Base-by-base conservation (phyloP, 1,140 invertebrate species). In the Brachionus angularis region DNA sequence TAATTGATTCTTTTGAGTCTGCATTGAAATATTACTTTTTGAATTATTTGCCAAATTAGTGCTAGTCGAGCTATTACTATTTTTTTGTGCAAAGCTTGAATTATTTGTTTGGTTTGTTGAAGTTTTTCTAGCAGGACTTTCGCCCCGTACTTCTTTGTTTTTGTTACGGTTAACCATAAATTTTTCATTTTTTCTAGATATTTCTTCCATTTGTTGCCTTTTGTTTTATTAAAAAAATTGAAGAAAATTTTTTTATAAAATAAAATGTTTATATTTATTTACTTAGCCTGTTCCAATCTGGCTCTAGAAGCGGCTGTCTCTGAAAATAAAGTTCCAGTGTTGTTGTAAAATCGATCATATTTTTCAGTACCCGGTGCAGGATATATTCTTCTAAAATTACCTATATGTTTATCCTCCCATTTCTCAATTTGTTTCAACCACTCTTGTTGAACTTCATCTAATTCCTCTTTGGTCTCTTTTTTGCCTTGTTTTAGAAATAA, bases 331-430 rank as follows among this genome's bases (percentile, higher is more conserved):
- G 88, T 86, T 36, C 85, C 84, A 69, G 85, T 88, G 79, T 88
- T 88, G 75, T 87, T 85, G 80, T 90, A 89, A 77, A 86, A 89
- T 61, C 84, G 84, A 52, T 86, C 84, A 77, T 89, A 89, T 75
- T 86, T 87, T 50, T 84, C 78, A 70, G 77, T n/a, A 72, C 70
- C 73, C 72, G 75, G 31, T 76, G 75, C 73, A 0, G 85, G 85
- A 75, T 84, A 86, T 47, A 86, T 79, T 53, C 84, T 83, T 74
- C 87, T 82, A 76, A 86, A 90, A 74, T 88, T 87, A 7, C 91
- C 91, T 74, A 88, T 82, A 77, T 91, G 87, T 31, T 85, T 83
- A 74, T 87, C 85, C 78, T 91, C 89, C 86, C 89, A 91, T 74
- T 86, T 83, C 72, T 87, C 85, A 76, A 89, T 87, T 58, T 84